Evolutionary conservation across 2,888 invertebrate genomes (phyloP).

Genomic region (Nemapogon koenigi): DNA sequence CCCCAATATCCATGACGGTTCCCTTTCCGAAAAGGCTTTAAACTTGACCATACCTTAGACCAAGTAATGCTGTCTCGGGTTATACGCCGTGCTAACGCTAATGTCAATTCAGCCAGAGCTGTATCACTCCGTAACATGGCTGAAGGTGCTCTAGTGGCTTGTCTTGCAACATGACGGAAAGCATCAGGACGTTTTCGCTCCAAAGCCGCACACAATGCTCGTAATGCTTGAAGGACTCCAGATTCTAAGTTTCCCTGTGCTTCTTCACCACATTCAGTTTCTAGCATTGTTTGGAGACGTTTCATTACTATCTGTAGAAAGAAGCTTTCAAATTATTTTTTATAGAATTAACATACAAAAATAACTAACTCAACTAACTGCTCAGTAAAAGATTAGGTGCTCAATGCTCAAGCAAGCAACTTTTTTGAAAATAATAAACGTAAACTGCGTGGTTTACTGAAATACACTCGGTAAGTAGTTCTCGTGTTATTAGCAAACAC

Average conservation of each 20-base stretch:
- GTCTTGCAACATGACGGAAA: conserved; percentile 74
- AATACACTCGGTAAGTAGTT: too few relatives aligned
- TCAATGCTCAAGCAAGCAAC: too few relatives aligned
- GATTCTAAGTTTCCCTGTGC: conserved; percentile 52
- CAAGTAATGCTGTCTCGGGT: conserved; percentile 78
- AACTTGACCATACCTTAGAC: conserved; percentile 69
- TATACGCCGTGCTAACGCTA: conserved; percentile 74
- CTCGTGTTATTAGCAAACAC: too few relatives aligned
- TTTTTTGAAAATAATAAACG: too few relatives aligned
- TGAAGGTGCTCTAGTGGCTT: conserved; percentile 69
- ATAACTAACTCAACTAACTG: too few relatives aligned
- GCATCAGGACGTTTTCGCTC: conserved; percentile 81
- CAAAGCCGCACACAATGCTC: conserved; percentile 70
- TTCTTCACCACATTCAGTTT: conserved; percentile 61
- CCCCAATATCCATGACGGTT: not conserved
- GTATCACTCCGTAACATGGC: conserved; percentile 67
- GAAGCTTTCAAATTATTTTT: too few relatives aligned
- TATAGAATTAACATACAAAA: too few relatives aligned
- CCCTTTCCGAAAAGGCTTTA: not conserved
- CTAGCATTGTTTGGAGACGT: conserved; percentile 50
- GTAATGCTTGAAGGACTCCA: conserved; percentile 46
- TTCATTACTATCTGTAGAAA: conserved; percentile 51
- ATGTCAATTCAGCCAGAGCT: conserved; percentile 66
- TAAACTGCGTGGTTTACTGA: too few relatives aligned
- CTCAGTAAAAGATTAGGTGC: too few relatives aligned